Base-by-base conservation (phyloP, 2,113 vertebrate species). In the Brevimyrus niger region DNA sequence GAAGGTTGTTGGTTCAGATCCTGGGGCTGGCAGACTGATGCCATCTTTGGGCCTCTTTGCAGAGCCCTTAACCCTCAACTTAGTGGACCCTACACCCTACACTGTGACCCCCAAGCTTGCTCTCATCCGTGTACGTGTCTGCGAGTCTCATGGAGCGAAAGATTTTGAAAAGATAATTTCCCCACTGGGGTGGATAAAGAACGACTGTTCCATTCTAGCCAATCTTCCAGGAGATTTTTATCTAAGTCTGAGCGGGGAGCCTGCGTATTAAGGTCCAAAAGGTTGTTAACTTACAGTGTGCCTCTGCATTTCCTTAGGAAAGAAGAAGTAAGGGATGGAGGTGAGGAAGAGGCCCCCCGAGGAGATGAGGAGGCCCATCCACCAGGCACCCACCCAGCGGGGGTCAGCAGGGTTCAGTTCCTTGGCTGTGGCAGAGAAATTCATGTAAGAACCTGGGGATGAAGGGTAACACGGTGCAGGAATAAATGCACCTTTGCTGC, bases 361-460 rank as follows among this genome's bases (percentile, higher is more conserved):
- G 50, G 97, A 94, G 89, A 99, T 94, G 88, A 99, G 96, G 87
- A 99, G 95, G 38, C 98, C 98, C 90, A 99, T 92, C 98, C 98
- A 99, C 98, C 98, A 99, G 83, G 98, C 98, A 50, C 98, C 98
- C 0, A 99, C 97, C 98, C 98, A 99, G 48, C 97, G 97, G 35
- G 97, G 97, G 91, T 99, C 98, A 3, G 44, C 21, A 0, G 94
- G 95, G 2, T 80, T 95, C 95, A 99, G 91, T 88, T 96, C 94
- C 73, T 95, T 90, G 2, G 92, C 94, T 96, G 92, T 13, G 61
- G 15, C 65, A 65, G 88, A 85, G 31, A 42, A 65, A n/a, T 17
- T 65, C 46, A 31, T n/a, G 13, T 50, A 31, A 86, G n/a, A 86
- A 51, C 48, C n/a, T 51, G 21, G 7, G 48, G 48, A 3, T 27